phyloP scores from a whole-genome alignment of 2,113 vertebrate genomes.

The Pluvialis apricaria region DNA sequence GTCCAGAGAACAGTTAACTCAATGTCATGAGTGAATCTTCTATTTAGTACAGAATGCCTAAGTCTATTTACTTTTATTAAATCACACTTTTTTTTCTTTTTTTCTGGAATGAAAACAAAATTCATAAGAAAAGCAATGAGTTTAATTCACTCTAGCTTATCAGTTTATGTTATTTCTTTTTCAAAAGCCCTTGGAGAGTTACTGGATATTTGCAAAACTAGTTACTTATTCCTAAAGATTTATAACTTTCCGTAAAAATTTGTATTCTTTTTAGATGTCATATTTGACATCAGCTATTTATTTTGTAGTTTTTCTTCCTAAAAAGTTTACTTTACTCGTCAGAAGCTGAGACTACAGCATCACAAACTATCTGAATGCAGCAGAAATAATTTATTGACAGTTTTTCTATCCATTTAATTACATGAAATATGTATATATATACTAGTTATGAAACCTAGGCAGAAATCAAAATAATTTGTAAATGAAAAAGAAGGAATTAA shows the following conservation, averaged over 20 bases:
- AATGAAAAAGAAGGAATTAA: neutral
- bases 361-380: neutral
- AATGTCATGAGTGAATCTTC: neutral
- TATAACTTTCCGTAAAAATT: neutral
- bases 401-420: neutral
- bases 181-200: neutral
- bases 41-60: neutral
- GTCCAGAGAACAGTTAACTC: neutral
- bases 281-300: neutral
- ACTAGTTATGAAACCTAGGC: neutral
- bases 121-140: neutral
- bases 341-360: neutral
- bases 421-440: neutral
- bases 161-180: neutral
- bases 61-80: neutral
- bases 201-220: neutral
- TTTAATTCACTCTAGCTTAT: neutral
- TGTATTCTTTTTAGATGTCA: neutral
- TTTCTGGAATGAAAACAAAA: neutral
- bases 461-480: neutral
- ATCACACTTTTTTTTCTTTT: neutral
- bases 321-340: neutral
- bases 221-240: neutral
- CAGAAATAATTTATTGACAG: neutral
- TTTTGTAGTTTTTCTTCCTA: neutral